These are phyloP conservation scores for Eulacestoma nigropectus DNA, from an alignment of 2,113 vertebrate species.

Conservation along the genomic window DNA sequence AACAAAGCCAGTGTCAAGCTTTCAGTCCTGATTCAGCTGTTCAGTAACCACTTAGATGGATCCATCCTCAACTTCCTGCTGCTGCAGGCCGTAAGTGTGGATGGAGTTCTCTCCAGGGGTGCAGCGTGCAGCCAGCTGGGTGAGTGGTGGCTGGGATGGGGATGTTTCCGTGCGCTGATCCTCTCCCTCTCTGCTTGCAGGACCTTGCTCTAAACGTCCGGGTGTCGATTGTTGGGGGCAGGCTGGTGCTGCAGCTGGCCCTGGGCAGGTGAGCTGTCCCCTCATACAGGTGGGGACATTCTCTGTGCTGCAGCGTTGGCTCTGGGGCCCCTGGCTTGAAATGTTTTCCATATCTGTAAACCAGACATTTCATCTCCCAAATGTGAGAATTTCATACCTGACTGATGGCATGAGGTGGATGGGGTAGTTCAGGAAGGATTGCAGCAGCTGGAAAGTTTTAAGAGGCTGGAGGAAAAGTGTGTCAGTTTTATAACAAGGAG, in stretches of 20 bases:
- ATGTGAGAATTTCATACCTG: neutral
- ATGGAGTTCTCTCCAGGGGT: accelerated
- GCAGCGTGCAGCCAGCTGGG: accelerated
- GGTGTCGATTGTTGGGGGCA: neutral
- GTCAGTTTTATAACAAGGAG: neutral
- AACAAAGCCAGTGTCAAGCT: neutral
- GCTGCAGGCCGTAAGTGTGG: neutral
- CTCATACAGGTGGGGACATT: accelerated
- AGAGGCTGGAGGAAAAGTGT: neutral
- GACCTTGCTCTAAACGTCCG: neutral
- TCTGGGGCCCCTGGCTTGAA: neutral
- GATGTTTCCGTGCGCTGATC: accelerated
- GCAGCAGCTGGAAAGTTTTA: neutral
- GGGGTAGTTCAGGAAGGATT: neutral
- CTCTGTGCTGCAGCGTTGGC: accelerated
- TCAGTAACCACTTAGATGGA: neutral
- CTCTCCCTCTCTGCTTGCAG: neutral
- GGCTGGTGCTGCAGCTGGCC: neutral
- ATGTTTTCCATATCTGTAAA: neutral
- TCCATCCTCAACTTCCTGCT: neutral
- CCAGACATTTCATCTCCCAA: neutral
- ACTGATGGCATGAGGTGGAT: neutral
- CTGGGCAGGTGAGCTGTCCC: slow-evolving; percentile 4
- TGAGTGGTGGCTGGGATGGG: neutral
- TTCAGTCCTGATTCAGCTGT: neutral